Evolutionary conservation across 2,797 vertebrate genomes (phyloP).

Genomic region (Pelodytes ibericus): DNA sequence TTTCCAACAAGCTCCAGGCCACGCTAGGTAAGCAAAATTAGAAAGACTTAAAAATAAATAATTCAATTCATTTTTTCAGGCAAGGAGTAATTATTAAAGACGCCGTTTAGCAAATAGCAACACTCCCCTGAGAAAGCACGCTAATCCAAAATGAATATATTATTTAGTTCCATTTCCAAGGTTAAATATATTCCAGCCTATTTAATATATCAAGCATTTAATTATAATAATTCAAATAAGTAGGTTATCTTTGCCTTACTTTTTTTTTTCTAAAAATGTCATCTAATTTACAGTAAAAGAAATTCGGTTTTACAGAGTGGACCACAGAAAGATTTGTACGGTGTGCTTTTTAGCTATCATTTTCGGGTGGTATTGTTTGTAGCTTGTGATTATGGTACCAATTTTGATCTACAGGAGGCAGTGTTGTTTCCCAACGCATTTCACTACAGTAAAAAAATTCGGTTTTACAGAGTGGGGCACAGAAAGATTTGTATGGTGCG

Average conservation of each 20-base stretch:
- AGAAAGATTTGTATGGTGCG: too few relatives aligned
- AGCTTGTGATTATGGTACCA: too few relatives aligned
- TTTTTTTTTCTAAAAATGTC: conserved; percentile 17
- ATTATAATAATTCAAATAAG: conserved; percentile 43
- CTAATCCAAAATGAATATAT: conserved; percentile 55
- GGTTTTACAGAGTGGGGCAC: too few relatives aligned
- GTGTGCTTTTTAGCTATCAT: neutral
- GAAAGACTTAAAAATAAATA: conserved; percentile 43
- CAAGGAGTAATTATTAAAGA: conserved; percentile 56
- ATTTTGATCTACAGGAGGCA: too few relatives aligned
- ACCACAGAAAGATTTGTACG: neutral
- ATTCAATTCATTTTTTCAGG: conserved; percentile 52
- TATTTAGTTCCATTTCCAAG: conserved; percentile 50
- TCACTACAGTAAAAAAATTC: too few relatives aligned
- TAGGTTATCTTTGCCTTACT: conserved; percentile 30
- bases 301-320: neutral
- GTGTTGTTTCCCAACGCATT: too few relatives aligned
- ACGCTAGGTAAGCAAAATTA: conserved; percentile 54
- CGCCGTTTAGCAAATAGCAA: conserved; percentile 52
- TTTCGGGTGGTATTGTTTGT: too few relatives aligned
- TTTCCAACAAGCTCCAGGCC: conserved; percentile 39
- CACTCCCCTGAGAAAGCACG: conserved; percentile 43
- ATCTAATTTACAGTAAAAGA: neutral
- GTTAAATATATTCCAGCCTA: conserved; percentile 45
- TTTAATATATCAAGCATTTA: conserved; percentile 48